Conservation (phyloP, 2,888 invertebrate species). For the Xestia ashworthii region DNA sequence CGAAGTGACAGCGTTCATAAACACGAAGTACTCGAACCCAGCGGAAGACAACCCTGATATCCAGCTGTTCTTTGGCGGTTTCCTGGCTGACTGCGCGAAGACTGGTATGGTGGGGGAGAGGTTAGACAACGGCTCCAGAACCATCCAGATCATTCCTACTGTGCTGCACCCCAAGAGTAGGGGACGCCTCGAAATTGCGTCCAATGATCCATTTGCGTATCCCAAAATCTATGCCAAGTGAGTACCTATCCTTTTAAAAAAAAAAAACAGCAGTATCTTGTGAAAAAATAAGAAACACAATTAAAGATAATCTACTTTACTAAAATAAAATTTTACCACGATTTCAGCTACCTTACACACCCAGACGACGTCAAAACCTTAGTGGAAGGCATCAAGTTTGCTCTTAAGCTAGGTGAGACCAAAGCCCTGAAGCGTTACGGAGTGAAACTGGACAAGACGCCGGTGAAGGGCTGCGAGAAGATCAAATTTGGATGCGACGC, state of each 20-base stretch:
- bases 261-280: too few species aligned
- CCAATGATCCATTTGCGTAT: conserved; percentile 94
- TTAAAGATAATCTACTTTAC: neutral
- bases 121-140: conserved; percentile 92
- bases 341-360: conserved; percentile 92
- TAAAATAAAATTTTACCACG: neutral
- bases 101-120: conserved; percentile 96
- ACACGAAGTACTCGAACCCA: conserved; percentile 94
- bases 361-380: conserved; percentile 95
- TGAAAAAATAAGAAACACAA: neutral
- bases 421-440: conserved; percentile 92
- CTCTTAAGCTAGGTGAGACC: conserved; percentile 93
- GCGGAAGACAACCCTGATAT: conserved; percentile 95
- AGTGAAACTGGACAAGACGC: conserved; percentile 93
- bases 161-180: conserved; percentile 96
- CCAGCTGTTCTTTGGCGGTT: conserved; percentile 96
- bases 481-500: conserved; percentile 93
- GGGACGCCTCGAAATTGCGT: conserved; percentile 94
- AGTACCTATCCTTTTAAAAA: conserved; percentile 67
- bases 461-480: conserved; percentile 93
- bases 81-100: conserved; percentile 95
- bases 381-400: conserved; percentile 96
- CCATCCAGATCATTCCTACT: conserved; percentile 94
- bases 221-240: conserved; percentile 97
- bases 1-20: conserved; percentile 96